Evolutionary conservation across 2,888 invertebrate genomes (phyloP), one percentile per base, ranked within the genome.

Genomic region (Andrena hattorfiana): DNA sequence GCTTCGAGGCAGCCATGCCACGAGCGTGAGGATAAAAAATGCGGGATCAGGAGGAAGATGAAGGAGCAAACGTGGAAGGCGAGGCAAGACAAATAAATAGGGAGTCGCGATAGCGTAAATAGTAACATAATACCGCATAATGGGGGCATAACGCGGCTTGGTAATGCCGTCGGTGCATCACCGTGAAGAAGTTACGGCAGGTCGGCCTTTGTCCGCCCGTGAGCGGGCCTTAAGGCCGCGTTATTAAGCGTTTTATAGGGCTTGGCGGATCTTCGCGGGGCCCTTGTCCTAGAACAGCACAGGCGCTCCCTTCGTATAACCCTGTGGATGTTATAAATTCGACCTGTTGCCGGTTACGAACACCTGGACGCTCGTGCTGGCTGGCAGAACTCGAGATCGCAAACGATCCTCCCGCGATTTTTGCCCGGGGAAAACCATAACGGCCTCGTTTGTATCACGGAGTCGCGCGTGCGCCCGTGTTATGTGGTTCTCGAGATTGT

Each of bases 71-170:
- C 68, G 78, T 82, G 85, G 83, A 89, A 90, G 86, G 85, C 85
- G 88, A 77, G 92, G 89, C 88, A 91, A 92, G 92, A 93, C 90
- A 90, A 92, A 92, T 92, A 92, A 89, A 90, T 90, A 89, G 89
- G 84, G 84, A 83, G 87, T 86, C 87, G 88, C 85, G 91, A 92
- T 92, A 93, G 92, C 91, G 92, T 93, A 93, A 93, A 93, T 93
- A 92, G 93, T 93, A 93, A 93, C 92, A 91, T 93, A 93, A 93
- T 93, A 93, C 92, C 83, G 89, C 90, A 93, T 93, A 93, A 93
- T 93, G 90, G 91, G 89, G 86, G 91, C 90, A 93, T 92, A 92
- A 93, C 90, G 89, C 89, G 84, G 83, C 87, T 83, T 81, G 76
- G 86, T 90, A 91, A 90, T 89, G 91, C 87, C 87, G 85, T 77